phyloP scores from a whole-genome alignment of 2,113 vertebrate genomes.

The Zosterops hypoxanthus region DNA sequence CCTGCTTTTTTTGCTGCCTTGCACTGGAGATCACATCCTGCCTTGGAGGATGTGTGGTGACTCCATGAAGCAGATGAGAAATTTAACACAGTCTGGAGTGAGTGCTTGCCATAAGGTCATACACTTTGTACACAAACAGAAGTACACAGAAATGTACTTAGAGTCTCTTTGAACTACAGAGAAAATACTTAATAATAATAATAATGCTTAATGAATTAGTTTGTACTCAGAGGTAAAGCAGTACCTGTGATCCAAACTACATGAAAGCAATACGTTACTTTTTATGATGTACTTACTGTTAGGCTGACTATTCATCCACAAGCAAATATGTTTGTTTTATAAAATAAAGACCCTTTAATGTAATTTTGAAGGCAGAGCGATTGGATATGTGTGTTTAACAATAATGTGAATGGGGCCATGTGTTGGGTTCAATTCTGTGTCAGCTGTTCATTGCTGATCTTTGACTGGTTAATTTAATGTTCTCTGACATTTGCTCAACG shows the following conservation, averaged over 20 bases:
- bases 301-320: not conserved
- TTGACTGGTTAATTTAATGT: constrained; percentile 44
- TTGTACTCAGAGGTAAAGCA: not conserved
- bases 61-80: fast-evolving
- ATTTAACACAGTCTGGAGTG: not conserved
- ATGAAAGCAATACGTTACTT: not conserved
- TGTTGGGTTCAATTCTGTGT: constrained; percentile 45
- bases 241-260: not conserved
- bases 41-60: not conserved
- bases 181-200: not conserved
- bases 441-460: constrained; percentile 64
- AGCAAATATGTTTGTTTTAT: not conserved
- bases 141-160: not conserved
- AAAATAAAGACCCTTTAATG: constrained; percentile 27
- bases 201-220: not conserved
- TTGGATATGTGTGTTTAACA: constrained; percentile 7
- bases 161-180: not conserved
- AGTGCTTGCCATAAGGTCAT: not conserved
- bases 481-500: constrained; percentile 24
- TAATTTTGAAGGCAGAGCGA: not conserved
- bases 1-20: not conserved
- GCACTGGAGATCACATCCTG: not conserved
- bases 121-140: not conserved
- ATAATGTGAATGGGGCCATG: constrained; percentile 32
- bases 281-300: not conserved